phyloP scores from a whole-genome alignment of 1,140 invertebrate genomes.

The Spodoptera litura region DNA sequence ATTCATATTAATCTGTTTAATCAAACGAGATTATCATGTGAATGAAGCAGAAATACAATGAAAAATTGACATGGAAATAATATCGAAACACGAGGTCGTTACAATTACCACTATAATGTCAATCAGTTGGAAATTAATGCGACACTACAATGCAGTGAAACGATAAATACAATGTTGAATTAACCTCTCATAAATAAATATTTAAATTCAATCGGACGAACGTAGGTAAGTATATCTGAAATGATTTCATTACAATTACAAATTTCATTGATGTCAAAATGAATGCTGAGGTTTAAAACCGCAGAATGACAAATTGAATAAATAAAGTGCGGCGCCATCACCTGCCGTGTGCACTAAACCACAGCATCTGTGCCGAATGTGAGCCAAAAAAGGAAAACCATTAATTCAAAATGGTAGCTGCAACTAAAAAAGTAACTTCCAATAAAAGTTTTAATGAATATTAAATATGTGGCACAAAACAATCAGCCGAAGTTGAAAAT shows the following conservation, averaged over 20 bases:
- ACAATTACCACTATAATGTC: conserved; percentile 2
- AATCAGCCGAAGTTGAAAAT: too few species aligned
- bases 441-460: too few species aligned
- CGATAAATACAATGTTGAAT: conserved; percentile 7
- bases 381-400: too few species aligned
- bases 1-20: conserved; percentile 21
- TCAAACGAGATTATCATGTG: not conserved
- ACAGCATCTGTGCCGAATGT: too few species aligned
- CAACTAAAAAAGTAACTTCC: too few species aligned
- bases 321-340: not conserved
- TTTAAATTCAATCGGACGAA: not conserved
- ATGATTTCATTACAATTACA: not conserved
- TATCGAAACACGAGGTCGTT: not conserved
- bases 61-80: not conserved
- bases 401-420: too few species aligned
- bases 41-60: conserved; percentile 9
- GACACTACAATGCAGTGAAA: conserved; percentile 1
- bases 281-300: not conserved
- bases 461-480: too few species aligned
- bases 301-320: not conserved
- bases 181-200: conserved; percentile 18
- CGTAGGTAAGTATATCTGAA: not conserved
- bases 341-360: too few species aligned
- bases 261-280: not conserved
- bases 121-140: conserved; percentile 19